Base-by-base conservation (phyloP, 2,797 vertebrate genomes). In the Jordanella pulchra region DNA sequence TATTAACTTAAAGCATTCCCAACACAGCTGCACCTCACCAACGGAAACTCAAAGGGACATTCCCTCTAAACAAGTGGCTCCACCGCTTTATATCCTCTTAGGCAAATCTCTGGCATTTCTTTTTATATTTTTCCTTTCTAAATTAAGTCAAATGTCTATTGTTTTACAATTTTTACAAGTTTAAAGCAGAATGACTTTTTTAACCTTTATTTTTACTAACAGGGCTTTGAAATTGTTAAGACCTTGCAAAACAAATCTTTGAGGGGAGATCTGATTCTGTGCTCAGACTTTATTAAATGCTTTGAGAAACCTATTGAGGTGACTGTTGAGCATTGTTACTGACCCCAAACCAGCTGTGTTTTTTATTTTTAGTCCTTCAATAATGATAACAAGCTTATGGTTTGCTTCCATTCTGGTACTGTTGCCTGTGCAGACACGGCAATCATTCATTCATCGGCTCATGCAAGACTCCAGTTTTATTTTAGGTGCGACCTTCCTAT, bases 11-110 rank as follows among this genome's bases (percentile, higher is more conserved):
- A 77, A 28, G 14, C 65, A 64, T 83, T 83, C 82, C 83, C 60
- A 42, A 17, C 44, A n/a, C 88, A 91, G 89, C 91, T 92, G 90
- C 65, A 3, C 76, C 80, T 80, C 81, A 30, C 76, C 78, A 65
- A 63, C 42, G 83, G 89, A 87, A 90, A 84, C 65, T 51, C 72
- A 18, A 68, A 64, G 55, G 69, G 55, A 73, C 83, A 78, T 85
- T 84, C 53, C 77, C 69, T 47, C 65, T 48, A 56, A 87, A 90
- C 88, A 89, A 89, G 90, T 65, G 73, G 64, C 47, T 12, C 14
- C 15, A 28, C 61, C 73, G 17, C 72, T 7, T 51, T 54, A 64
- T 56, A 60, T 48, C 18, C 67, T 21, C 51, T n/a, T n/a, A n/a
- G n/a, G n/a, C n/a, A n/a, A n/a, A n/a, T n/a, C n/a, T n/a, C n/a